Evolutionary conservation across 2,113 vertebrate genomes (phyloP).

Genomic region (Burhinus oedicnemus): DNA sequence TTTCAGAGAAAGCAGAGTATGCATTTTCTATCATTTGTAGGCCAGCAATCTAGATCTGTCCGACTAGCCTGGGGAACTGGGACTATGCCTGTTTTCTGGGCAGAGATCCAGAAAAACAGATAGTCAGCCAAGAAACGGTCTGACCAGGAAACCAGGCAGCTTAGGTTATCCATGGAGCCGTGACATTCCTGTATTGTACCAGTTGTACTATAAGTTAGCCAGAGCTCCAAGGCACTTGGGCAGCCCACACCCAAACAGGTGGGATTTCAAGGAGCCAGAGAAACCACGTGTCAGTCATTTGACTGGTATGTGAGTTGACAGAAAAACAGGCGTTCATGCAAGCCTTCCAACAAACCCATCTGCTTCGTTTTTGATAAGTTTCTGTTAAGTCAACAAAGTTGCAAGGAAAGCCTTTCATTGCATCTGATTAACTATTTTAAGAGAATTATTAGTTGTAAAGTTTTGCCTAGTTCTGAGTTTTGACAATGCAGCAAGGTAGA

Average conservation of each 20-base stretch:
- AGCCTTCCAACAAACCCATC: constrained; percentile 8
- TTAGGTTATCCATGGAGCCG: background rate
- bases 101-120: background rate
- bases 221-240: constrained; percentile 14
- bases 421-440: background rate
- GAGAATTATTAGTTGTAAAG: background rate
- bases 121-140: background rate
- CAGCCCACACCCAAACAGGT: background rate
- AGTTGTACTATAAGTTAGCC: background rate
- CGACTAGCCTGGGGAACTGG: background rate
- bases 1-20: background rate
- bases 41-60: background rate
- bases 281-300: background rate
- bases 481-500: background rate
- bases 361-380: background rate
- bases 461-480: background rate
- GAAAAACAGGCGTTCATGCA: background rate
- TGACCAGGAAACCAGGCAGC: background rate
- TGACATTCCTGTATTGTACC: background rate
- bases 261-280: background rate
- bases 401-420: background rate
- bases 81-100: background rate
- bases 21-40: background rate
- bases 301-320: background rate
- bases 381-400: background rate